These are phyloP conservation scores for Trogon melanurus DNA, from an alignment of 2,113 vertebrate genomes.

Conservation along the genomic window DNA sequence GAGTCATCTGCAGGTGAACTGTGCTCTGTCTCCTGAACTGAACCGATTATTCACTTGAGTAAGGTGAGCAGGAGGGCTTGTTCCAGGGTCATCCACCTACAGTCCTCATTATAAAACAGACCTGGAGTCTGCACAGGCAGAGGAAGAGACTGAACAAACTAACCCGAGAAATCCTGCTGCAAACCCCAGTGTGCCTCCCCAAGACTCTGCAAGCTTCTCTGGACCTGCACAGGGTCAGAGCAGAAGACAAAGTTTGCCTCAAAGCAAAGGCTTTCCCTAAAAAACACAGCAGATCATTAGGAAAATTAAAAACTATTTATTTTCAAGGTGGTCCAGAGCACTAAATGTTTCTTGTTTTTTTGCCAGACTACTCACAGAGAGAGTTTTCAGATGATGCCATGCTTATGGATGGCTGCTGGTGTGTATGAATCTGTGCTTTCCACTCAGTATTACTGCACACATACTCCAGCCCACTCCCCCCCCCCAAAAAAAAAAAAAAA, in stretches of 20 bases:
- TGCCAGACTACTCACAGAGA: neutral
- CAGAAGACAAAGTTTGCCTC: neutral
- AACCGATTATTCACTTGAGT: neutral
- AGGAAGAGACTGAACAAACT: neutral
- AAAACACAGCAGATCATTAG: neutral
- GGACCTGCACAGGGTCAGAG: neutral
- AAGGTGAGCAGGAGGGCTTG: neutral
- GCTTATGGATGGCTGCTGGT: neutral
- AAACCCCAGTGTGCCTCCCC: neutral
- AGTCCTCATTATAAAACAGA: neutral
- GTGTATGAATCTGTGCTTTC: neutral
- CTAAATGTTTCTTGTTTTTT: neutral
- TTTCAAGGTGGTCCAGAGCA: neutral
- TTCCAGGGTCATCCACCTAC: neutral
- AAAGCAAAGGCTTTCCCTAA: neutral
- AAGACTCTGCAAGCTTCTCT: neutral
- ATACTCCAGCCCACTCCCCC: neutral
- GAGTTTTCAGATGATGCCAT: neutral
- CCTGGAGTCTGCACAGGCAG: neutral
- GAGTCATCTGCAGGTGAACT: neutral
- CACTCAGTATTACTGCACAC: neutral
- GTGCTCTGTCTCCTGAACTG: neutral
- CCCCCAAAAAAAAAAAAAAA: neutral
- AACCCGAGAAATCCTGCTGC: neutral
- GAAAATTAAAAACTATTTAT: neutral